These are phyloP conservation scores for Maniola hyperantus DNA, from an alignment of 2,888 invertebrate species.

Conservation along the genomic window DNA sequence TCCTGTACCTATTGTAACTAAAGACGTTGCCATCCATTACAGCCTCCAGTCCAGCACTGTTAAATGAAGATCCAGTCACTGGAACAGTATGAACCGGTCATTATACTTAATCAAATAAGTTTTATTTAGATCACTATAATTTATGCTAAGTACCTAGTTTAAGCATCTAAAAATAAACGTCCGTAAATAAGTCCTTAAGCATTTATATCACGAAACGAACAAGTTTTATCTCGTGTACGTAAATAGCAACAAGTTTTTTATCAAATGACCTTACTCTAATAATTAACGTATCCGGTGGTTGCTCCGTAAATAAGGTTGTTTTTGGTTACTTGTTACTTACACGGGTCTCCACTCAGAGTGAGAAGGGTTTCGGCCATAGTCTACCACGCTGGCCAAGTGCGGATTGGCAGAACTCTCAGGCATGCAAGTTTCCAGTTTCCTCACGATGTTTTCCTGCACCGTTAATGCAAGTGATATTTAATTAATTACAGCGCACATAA, in stretches of 20 bases:
- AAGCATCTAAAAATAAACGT: constrained; percentile 11
- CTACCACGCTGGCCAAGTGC: no score
- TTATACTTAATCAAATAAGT: constrained; percentile 8
- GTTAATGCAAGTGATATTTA: no score
- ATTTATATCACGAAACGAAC: background rate
- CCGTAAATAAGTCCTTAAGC: background rate
- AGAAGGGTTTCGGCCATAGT: no score
- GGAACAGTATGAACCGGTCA: background rate
- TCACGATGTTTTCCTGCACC: no score
- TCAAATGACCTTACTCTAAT: background rate
- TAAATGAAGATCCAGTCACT: background rate
- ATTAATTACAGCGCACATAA: no score
- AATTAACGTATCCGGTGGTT: background rate
- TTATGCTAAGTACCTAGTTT: constrained; percentile 9
- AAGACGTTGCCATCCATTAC: background rate
- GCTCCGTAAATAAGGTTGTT: background rate
- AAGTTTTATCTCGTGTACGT: constrained; percentile 5
- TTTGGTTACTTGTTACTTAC: no score
- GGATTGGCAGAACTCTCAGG: no score
- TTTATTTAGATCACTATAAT: constrained; percentile 3
- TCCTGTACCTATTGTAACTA: no score
- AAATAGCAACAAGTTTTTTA: constrained; percentile 3
- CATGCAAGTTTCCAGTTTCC: no score
- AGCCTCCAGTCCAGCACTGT: background rate
- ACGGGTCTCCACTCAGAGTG: no score